Base-by-base conservation (phyloP, 2,797 vertebrate genomes). In the Carapus acus region DNA sequence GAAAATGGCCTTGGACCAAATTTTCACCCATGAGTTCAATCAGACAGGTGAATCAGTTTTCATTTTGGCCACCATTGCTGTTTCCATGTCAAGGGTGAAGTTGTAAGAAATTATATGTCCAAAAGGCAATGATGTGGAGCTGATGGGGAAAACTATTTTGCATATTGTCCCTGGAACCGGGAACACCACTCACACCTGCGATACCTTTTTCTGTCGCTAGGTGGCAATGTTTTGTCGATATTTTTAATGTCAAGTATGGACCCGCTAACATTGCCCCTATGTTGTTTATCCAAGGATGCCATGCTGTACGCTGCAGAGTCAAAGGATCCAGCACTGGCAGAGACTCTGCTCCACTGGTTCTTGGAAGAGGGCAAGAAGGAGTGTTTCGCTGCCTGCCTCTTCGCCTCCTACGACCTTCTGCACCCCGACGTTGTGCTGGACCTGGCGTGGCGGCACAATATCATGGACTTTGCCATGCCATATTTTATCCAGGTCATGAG, bases 401-500 rank as follows among this genome's bases (percentile, higher is more conserved):
- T 94, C 36, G 88, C 91, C 0, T 93, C 90, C 69, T 94, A 92
- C 0, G 90, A 92, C 74, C 88, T 94, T 80, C 86, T 95, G 54
- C 89, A 89, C 69, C 91, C 92, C 0, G 93, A 97, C 1, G 85
- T 90, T 71, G 91, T 93, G 62, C 86, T 94, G 42, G 93, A 94
- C 77, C 76, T 94, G 71, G 89, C 93, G 50, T 95, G 93, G 93
- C 90, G 90, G 54, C 89, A 95, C 80, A 84, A 87, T 65, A 90
- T 93, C 65, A 75, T 92, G 80, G 91, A 93, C 80, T 94, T 93
- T 49, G 88, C 92, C 71, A 91, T 94, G 93, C 92, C 93, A 33
- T 94, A 91, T 79, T 93, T 94, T 85, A 91, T 94, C 83, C 93
- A 94, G 83, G 90, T 94, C 77, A 93, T 91, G 90, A 90, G 91